Conservation (phyloP, 2,113 vertebrate species). For the Alaudala cheleensis region DNA sequence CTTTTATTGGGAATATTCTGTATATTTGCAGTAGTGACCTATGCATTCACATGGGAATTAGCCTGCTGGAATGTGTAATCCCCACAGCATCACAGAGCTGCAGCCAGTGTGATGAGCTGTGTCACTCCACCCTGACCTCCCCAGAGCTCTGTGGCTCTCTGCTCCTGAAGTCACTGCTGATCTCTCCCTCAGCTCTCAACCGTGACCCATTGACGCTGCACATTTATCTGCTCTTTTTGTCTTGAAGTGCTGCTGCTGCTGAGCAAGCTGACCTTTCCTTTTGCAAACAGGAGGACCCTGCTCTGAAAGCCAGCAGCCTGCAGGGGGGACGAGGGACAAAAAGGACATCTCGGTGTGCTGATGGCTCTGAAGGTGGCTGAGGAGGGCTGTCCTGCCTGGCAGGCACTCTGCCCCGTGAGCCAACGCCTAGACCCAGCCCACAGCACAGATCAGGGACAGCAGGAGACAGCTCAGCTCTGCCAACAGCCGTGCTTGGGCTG, state of each 20-base stretch:
- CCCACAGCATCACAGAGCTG: background rate
- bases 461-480: background rate
- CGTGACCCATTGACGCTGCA: background rate
- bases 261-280: background rate
- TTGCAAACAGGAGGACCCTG: background rate
- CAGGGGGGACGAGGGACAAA: accelerated
- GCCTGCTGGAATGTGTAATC: background rate
- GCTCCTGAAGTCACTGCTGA: background rate
- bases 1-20: background rate
- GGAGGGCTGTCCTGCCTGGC: background rate
- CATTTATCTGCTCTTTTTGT: background rate
- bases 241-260: background rate
- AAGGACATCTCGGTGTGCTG: background rate
- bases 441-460: background rate
- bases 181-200: background rate
- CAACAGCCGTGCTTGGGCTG: background rate
- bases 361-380: background rate
- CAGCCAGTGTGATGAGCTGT: background rate
- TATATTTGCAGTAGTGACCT: background rate
- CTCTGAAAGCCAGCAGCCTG: background rate
- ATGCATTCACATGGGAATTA: background rate
- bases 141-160: background rate
- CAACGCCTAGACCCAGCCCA: background rate
- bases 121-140: background rate
- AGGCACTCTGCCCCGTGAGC: background rate